These are phyloP conservation scores for Mungos mungo DNA, from an alignment of 2,113 vertebrate genomes.

Conservation along the genomic window DNA sequence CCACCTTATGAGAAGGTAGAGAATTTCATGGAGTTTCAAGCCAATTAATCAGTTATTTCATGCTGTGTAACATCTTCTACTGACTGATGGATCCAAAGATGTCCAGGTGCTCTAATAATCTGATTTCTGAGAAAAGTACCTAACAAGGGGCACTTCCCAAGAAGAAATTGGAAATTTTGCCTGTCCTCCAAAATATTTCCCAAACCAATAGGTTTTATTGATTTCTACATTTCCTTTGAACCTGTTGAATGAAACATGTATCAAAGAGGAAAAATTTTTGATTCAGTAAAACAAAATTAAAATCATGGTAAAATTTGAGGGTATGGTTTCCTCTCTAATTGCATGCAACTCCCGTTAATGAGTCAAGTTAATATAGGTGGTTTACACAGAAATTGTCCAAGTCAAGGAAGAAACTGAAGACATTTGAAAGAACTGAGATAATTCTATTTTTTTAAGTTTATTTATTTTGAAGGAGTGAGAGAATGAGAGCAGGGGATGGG, in stretches of 20 bases:
- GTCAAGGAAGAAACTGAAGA: conserved; percentile 60
- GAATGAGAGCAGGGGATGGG: no score
- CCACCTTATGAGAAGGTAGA: neutral
- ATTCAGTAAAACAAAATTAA: conserved; percentile 69
- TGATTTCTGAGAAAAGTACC: neutral
- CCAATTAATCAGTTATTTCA: neutral
- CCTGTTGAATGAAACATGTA: neutral
- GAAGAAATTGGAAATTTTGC: neutral
- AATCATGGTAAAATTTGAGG: conserved; percentile 66
- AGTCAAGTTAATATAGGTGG: conserved; percentile 64
- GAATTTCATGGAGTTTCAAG: neutral
- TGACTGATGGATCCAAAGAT: neutral
- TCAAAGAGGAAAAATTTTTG: conserved; percentile 60
- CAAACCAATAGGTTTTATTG: neutral
- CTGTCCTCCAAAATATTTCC: neutral
- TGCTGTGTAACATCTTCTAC: neutral
- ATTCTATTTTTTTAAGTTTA: neutral
- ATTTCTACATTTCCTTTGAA: conserved; percentile 18
- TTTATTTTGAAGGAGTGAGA: no score
- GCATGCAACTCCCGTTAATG: conserved; percentile 75
- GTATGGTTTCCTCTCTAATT: conserved; percentile 68
- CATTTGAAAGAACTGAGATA: neutral
- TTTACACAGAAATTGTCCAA: conserved; percentile 78
- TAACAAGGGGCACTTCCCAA: neutral
- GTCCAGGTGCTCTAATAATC: neutral